Conservation (phyloP, 1,140 invertebrate genomes). For the Argopecten irradians region DNA sequence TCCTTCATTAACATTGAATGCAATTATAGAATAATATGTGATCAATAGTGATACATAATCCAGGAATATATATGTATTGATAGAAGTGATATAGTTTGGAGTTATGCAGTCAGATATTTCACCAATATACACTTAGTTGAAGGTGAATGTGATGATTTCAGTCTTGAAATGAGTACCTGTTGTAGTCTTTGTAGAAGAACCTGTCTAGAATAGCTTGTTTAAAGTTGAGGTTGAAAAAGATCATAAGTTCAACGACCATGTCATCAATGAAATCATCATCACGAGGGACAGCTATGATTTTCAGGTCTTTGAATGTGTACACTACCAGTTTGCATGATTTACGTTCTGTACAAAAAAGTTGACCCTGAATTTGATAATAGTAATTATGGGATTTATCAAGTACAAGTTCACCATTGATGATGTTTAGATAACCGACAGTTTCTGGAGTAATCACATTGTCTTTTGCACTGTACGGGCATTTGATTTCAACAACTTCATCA, state of each 20-base stretch:
- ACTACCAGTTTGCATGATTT: constrained; percentile 46
- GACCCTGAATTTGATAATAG: constrained; percentile 57
- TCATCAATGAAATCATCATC: constrained; percentile 43
- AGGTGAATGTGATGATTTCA: neutral
- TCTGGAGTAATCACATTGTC: constrained; percentile 26
- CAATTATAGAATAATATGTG: too few relatives aligned
- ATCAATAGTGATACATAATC: too few relatives aligned
- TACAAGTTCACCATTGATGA: constrained; percentile 29
- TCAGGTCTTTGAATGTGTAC: constrained; percentile 46
- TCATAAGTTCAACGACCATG: constrained; percentile 22
- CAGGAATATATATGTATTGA: too few relatives aligned
- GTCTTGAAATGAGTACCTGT: neutral
- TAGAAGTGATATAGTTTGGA: too few relatives aligned
- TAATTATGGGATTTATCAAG: constrained; percentile 49
- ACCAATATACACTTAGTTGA: too few relatives aligned
- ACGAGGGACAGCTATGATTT: constrained; percentile 43
- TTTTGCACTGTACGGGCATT: constrained; percentile 51
- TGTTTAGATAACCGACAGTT: constrained; percentile 50
- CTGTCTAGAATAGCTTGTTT: constrained; percentile 42
- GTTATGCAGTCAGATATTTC: too few relatives aligned
- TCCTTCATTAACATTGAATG: too few relatives aligned
- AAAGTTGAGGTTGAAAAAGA: constrained; percentile 48
- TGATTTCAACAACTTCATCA: constrained; percentile 48
- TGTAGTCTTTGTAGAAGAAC: constrained; percentile 34
- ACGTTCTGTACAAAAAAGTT: constrained; percentile 48